Base-by-base conservation (phyloP, 2,888 invertebrate species). In the Graphium colonna region DNA sequence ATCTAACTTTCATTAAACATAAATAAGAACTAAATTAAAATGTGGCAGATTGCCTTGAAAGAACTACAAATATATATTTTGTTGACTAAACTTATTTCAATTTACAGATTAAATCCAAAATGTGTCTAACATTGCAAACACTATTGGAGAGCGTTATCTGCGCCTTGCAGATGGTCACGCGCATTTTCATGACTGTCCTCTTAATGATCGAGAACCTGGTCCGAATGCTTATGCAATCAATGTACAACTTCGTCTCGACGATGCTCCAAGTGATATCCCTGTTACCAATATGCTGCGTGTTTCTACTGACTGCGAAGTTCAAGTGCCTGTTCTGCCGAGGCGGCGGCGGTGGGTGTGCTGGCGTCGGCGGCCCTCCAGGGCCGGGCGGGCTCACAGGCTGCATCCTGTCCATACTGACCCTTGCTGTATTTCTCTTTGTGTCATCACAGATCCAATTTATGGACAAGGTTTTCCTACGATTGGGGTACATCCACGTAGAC, bases 201-300 rank as follows among this genome's bases (percentile, higher is more conserved):
- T 73, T 88, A 17, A 83, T 84, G 85, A 50, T 84, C 5, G 87
- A 87, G 56, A 86, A 86, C 57, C 60, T 86, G 1, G 70, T 87
- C 51, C 68, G 82, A 49, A 82, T 83, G 82, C 33, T 82, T 3
- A 61, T 85, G 15, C 85, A 84, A 61, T 82, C 85, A 1, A 9
- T 79, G 1, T 87, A 87, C 66, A 87, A 85, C 66, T 79, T 82
- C 51, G 65, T 85, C 67, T 86, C 85, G 7, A 82, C 82, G 50
- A 0, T 83, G 46, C 63, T 85, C n/a, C 86, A 87, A 69, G 69
- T 82, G 66, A 44, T 83, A 54, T 84, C 86, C 0, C 69, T 87
- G 0, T 65, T 86, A 61, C 86, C 86, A 0, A 81, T 87, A 43
- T 86, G 86, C 56, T 46, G 76, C 1, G 78, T 85, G 12, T 86